Evolutionary conservation across 2,113 vertebrate genomes (phyloP), one percentile per base, ranked within the genome.

Genomic region (Origma solitaria): DNA sequence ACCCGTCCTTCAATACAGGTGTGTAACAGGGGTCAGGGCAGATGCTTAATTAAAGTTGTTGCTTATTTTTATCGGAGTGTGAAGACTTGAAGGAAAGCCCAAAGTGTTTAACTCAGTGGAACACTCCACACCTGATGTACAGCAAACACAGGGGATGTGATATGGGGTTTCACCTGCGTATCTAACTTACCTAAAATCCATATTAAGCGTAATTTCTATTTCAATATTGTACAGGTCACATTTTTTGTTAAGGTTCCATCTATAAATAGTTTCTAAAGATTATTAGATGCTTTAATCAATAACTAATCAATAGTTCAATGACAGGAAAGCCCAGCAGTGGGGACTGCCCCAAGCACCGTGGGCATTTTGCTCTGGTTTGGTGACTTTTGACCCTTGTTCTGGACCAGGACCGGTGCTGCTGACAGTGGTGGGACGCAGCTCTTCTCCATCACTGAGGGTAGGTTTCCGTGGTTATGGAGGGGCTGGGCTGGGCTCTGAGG

Each of bases 201-300:
- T 92, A 53, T 75, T 96, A 96, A 96, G 40, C 84, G 92, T 91
- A 82, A 91, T 91, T 93, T 69, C 90, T 90, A 90, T 92, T 94
- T 95, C 88, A 94, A 20, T 95, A 86, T 51, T 33, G 56, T 68
- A 86, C 88, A 94, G 95, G 88, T 95, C 94, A 95, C 72, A 13
- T n/a, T 90, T 86, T 49, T 42, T 30, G 65, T 75, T 89, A 82
- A 82, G 45, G 76, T 75, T 96, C 65, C 82, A 28, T 70, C 88
- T 86, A 96, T 96, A 96, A 95, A 95, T 95, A 93, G 60, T 96
- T 95, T 64, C 92, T 96, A 96, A 93, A 96, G 94, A 97, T 96
- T 95, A 95, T 94, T 93, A 90, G 93, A 92, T 90, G 76, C 53
- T 94, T 92, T 53, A 79, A 93, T 96, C 93, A 60, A 96, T 96